Evolutionary conservation across 2,888 invertebrate genomes (phyloP).

Genomic region (Epirrita christyi): DNA sequence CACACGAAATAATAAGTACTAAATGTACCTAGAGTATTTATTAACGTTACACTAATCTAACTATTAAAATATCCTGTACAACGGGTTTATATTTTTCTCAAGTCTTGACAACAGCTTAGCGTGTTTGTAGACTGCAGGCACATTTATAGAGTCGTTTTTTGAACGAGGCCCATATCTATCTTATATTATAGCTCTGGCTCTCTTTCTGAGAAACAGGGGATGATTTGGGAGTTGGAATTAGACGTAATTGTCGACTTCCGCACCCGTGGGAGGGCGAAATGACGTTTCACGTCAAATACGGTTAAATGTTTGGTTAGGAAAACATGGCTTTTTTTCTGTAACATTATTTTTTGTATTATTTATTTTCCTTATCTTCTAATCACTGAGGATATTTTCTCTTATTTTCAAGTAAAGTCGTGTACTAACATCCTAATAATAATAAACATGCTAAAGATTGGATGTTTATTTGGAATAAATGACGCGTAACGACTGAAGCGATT

Average conservation of each 20-base stretch:
- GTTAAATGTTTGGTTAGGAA: constrained; percentile 28
- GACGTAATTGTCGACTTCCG: constrained; percentile 37
- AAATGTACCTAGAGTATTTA: no score
- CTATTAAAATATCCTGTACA: no score
- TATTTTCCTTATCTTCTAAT: constrained; percentile 6
- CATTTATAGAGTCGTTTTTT: constrained; percentile 1
- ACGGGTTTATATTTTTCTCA: no score
- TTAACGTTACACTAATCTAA: no score
- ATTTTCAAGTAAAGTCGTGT: no score
- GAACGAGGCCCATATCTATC: constrained; percentile 5
- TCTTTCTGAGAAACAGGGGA: constrained; percentile 11
- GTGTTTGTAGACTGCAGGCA: no score
- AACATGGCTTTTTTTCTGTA: constrained; percentile 21
- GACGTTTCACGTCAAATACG: constrained; percentile 35
- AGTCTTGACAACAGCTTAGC: no score
- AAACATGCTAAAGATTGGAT: no score
- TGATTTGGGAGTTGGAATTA: constrained; percentile 29
- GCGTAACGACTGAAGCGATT: no score
- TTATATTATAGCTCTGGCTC: constrained; percentile 11
- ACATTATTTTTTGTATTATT: constrained; percentile 4
- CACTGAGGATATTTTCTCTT: background rate
- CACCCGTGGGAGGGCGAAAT: constrained; percentile 31
- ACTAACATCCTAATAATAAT: no score
- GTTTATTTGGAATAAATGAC: no score
- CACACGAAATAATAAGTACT: no score